Evolutionary conservation across 2,888 invertebrate species (phyloP), one percentile per base, ranked within the genome.

Genomic region (Eudemis profundana): DNA sequence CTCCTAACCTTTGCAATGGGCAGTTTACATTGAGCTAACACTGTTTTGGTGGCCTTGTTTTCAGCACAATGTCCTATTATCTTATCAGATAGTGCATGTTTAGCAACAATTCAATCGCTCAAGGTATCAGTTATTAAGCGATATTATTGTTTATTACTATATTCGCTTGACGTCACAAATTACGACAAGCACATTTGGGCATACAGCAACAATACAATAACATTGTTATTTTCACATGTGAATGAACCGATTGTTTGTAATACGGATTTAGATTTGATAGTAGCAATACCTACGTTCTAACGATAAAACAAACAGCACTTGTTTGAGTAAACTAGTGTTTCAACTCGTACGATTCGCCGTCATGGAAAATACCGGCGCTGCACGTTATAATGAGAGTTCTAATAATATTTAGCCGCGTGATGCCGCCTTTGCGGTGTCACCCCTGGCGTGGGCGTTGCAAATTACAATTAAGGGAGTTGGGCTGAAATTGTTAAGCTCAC

Each of bases 391-490:
- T 44, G 56, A 56, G 56, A 42, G 15, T 44, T 56, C 42, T 56
- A 56, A 56, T 56, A 29, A 44, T 56, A 56, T 56, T 56, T 56
- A 29, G 42, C 42, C 19, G 17, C 42, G 40, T 68, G 64, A 68
- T 70, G 69, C 73, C 23, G 72, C 73, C 70, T 46, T 46, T 1
- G 61, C 51, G 29, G 49, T 69, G 70, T 70, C 67, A 68, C 69
- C 66, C 56, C 12, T 54, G 29, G 62, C 68, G 56, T 66, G 44
- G 63, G 65, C 71, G 57, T 63, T 57, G 62, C n/a, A 51, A 29
- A 67, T 17, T 29, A 14, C 15, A 17, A 44, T 19, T 12, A 54
- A 14, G n/a, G 46, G 21, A 21, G 17, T 17, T 54, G 5, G 27
- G 12, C 17, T 54, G 15, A 42, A 8, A 33, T 33, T 33, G 33